Percentiles rank a stretch among this genome's conserved stretches.
phyloP scores from a whole-genome alignment of 2,797 vertebrate species.

The Gymnothorax javanicus region DNA sequence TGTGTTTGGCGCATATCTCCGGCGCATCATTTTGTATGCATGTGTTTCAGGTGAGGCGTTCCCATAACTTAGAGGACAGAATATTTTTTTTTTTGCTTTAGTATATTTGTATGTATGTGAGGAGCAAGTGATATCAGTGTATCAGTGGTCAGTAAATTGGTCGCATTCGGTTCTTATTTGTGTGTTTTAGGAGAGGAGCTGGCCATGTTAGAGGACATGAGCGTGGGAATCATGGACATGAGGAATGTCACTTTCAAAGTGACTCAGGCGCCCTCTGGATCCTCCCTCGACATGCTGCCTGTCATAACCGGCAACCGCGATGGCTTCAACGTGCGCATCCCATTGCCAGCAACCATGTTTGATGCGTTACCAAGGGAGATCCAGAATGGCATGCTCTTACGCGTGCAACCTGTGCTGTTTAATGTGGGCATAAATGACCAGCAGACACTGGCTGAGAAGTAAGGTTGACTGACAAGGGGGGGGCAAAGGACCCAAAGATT shows the following conservation, averaged over 20 bases:
- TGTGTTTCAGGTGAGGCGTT: constrained; percentile 67
- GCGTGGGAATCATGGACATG: constrained; percentile 83
- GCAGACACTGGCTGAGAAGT: constrained; percentile 85
- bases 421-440: constrained; percentile 87
- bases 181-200: constrained; percentile 76
- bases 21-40: background rate
- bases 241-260: constrained; percentile 87
- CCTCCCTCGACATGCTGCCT: constrained; percentile 79
- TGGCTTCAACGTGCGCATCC: constrained; percentile 83
- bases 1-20: background rate
- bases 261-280: constrained; percentile 76
- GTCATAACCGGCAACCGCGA: constrained; percentile 85
- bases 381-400: constrained; percentile 84
- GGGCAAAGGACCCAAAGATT: background rate
- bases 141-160: no score
- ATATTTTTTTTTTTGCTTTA: constrained; percentile 52
- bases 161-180: background rate
- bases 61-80: constrained; percentile 84
- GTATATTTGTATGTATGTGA: constrained; percentile 11
- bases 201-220: constrained; percentile 86
- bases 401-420: constrained; percentile 84
- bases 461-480: constrained; percentile 20
- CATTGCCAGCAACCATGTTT: constrained; percentile 79
- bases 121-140: no score
- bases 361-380: constrained; percentile 81